Conservation (phyloP, 2,888 invertebrate genomes). For the Andrena marginata region DNA sequence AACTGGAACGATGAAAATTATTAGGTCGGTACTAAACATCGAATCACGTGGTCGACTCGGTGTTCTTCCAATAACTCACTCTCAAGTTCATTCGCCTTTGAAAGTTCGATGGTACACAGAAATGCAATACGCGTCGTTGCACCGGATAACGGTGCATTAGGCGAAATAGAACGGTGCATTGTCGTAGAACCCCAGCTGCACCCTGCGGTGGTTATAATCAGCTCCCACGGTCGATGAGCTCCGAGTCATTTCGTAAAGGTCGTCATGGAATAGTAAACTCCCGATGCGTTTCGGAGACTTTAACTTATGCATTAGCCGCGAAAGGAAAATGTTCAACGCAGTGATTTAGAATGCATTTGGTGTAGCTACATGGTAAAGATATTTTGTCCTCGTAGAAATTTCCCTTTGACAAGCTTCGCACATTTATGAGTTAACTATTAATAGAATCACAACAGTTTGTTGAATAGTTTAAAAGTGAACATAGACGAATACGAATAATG, state of each 20-base stretch:
- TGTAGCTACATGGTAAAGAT: too few relatives aligned
- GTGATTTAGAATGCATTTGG: not conserved
- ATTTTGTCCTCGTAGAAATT: too few relatives aligned
- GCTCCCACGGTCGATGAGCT: not conserved
- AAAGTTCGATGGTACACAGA: not conserved
- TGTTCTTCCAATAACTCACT: not conserved
- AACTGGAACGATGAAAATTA: not conserved
- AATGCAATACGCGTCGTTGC: conserved; percentile 16
- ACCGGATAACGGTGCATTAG: conserved; percentile 1
- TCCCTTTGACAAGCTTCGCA: too few relatives aligned
- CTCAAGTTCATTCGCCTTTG: not conserved
- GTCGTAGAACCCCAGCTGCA: not conserved
- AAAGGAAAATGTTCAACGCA: not conserved
- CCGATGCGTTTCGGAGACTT: conserved; percentile 21
- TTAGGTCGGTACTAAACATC: not conserved
- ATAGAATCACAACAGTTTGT: too few relatives aligned
- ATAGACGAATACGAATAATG: too few relatives aligned
- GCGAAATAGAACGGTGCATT: not conserved
- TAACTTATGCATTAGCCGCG: conserved; percentile 25
- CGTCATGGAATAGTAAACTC: conserved; percentile 24
- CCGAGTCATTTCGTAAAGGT: conserved; percentile 1
- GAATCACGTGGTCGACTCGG: not conserved
- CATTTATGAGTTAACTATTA: too few relatives aligned
- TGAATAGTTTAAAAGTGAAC: too few relatives aligned
- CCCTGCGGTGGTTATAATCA: conserved; percentile 3